Base-by-base conservation (phyloP, 2,888 invertebrate genomes). In the Steinernema scapterisci region DNA sequence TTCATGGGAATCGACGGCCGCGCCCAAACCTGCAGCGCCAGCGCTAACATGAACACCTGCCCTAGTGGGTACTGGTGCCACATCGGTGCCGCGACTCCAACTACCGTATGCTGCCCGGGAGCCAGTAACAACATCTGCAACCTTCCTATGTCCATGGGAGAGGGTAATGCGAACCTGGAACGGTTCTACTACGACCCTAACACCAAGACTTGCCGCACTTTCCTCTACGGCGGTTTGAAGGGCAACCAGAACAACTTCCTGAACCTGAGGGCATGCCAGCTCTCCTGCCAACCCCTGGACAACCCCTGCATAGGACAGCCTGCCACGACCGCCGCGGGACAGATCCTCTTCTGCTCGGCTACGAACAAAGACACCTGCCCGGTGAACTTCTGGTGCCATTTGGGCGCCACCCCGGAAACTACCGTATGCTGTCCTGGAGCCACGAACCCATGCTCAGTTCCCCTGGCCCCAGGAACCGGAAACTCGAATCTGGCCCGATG, bases 301-400 rank as follows among this genome's bases (percentile, higher is more conserved):
- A 87, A 87, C 75, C 87, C 87, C 16, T 87, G 87, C 80, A 87
- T 86, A 73, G 87, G 87, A 0, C 87, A 87, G 74, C 87, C 87
- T 6, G 87, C 87, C 11, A 83, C 82, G 27, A 84, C 83, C 16
- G 82, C 85, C 13, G 81, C 85, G 11, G 86, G 86, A 9, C 86
- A 86, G 77, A 80, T 84, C 19, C 79, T 86, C 27, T 86, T 86
- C 83, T 86, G 86, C 75, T 86, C 86, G 21, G 80, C 82, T 44
- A 84, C 85, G 21, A 86, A 86, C 76, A 84, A 82, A 73, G 83
- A 83, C 63, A 76, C 70, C 6, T 81, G 81, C 72, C 81, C 81
- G 0, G 81, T 81, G 31, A 80, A 80, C 70, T 79, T 77, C 75
- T 85, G 86, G 86, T 87, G 87, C 77, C 87, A 87, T 75, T 77